Evolutionary conservation across 1,140 invertebrate species (phyloP), one percentile per base, ranked within the genome.

Genomic region (Chionoecetes opilio): DNA sequence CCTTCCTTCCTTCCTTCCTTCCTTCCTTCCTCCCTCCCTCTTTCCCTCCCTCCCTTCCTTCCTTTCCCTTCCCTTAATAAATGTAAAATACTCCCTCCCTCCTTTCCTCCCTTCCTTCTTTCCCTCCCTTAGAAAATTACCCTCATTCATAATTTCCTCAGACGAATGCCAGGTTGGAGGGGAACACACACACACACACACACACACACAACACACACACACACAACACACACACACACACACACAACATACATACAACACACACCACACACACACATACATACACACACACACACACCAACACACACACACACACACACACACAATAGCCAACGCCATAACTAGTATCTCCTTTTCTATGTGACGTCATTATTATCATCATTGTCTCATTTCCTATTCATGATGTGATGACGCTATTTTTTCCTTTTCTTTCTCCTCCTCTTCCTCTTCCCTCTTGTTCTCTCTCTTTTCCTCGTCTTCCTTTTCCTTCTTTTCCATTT

Each of bases 151-250:
- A 75, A 75, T 75, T 75, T 75, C 63, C 63, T 75, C 63, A 21
- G 63, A n/a, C n/a, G 63, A n/a, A 75, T n/a, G 63, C 2, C 21
- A 75, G n/a, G n/a, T n/a, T n/a, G n/a, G n/a, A n/a, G n/a, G 5
- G n/a, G 63, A 75, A 75, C 63, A 75, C 6, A 75, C 63, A n/a
- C 63, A 75, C 63, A 8, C 63, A 75, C 63, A n/a, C 63, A 75
- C 63, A 75, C 63, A n/a, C 63, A 75, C 63, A 75, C 63, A 75
- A n/a, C 63, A 75, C 63, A 75, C 63, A 75, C 63, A 75, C 63
- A 75, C 63, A 75, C 6, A n/a, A 75, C 53, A 6, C 53, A 75
- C 53, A 75, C 53, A 75, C 53, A 75, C 53, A 75, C 53, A 75
- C 53, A 75, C 53, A 75, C 2, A 3, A 75, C 53, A 75, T 21